Evolutionary conservation across 1,140 invertebrate species (phyloP), one percentile per base, ranked within the genome.

Genomic region (Panulirus ornatus): DNA sequence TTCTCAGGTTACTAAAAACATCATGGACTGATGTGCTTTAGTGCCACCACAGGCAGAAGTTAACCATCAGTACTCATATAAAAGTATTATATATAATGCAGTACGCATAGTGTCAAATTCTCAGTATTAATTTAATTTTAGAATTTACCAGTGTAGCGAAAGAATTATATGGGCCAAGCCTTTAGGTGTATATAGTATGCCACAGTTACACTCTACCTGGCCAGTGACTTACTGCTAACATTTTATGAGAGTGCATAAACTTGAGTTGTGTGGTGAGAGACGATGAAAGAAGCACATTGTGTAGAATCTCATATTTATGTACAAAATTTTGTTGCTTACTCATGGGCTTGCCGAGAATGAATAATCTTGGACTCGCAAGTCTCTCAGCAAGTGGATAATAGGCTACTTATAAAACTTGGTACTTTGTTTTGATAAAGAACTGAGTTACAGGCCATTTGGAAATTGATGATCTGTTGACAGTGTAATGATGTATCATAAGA

Each of bases 1-100:
- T 40, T 78, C 75, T 78, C 75, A 78, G 75, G 75, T 78, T 44
- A 8, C 22, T n/a, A 78, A 42, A 38, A 78, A 40, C n/a, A 78
- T 78, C 19, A 78, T 44, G 75, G 75, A 78, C 27, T 78, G n/a
- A 27, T 47, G 8, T 40, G 75, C 75, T 78, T 75, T 16, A 11
- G 75, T 44, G 75, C 75, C 75, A 78, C 42, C n/a, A 27, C 9
- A 66, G 58, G 58, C 30, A 44, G 44, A 30, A 44, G 27, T 78
- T 78, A 22, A 27, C 27, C 44, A 30, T 6, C 40, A 27, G 11
- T 78, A 78, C 40, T n/a, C 22, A 11, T 78, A 40, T 78, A n/a
- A 78, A 40, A 44, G 36, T 78, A 9, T n/a, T n/a, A n/a, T n/a
- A n/a, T 47, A 14, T 34, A 27, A 14, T 42, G 40, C 40, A 44